Evolutionary conservation across 2,888 invertebrate species (phyloP), one percentile per base, ranked within the genome.

Genomic region (Hypsopygia costalis): DNA sequence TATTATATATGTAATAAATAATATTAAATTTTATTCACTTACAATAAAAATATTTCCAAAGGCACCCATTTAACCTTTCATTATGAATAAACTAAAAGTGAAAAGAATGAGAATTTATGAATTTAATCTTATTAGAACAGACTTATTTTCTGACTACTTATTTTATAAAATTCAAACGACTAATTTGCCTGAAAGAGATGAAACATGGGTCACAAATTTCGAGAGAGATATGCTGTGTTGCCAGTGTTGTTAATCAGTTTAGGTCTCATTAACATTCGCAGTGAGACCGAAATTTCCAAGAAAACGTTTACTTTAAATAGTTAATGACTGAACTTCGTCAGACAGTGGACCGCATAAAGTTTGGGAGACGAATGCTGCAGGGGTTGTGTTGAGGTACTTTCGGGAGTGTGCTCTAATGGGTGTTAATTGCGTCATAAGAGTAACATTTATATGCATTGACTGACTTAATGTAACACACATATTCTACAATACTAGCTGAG

Each of bases 281-380:
- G 11, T 11, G 33, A 27, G 30, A 22, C 36, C 29, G 25, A 32
- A 30, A 36, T 30, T 12, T 33, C 33, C 33, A 31, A 33, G 39
- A 39, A 38, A 39, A 33, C 33, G 39, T 39, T 39, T 33, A 33
- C 39, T 39, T 39, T 39, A 33, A 33, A 39, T 33, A 39, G 39
- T 39, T 39, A 39, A 39, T 33, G 39, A 33, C 10, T 10, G n/a
- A 33, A 39, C 32, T 39, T 39, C 8, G n/a, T 11, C 7, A 11
- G 39, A 39, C 39, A 27, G 16, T 33, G 16, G 39, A 39, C 39
- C 39, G 39, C 38, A 27, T 33, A 16, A 39, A 28, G 27, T 39
- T 39, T 3, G 6, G 5, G 25, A 25, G 25, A n/a, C 25, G 25
- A 25, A 25, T 3, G 25, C 2, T 25, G 25, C n/a, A 6, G 25